These are phyloP conservation scores for Trichopria drosophilae DNA, from an alignment of 2,888 invertebrate species.

Conservation along the genomic window DNA sequence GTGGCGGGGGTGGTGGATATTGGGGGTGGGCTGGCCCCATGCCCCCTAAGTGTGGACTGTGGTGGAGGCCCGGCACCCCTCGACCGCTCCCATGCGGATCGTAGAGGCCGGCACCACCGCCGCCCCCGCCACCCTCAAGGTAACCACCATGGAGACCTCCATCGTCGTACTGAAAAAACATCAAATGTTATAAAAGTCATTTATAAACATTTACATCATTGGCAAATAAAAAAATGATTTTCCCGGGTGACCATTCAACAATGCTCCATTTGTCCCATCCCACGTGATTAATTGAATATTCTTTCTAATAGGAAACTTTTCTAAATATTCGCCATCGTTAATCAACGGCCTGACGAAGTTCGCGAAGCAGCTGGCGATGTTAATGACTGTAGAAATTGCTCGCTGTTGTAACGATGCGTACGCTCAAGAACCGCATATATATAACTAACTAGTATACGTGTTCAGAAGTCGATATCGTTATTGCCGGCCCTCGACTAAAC, in stretches of 20 bases:
- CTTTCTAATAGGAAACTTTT: no score
- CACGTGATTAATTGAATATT: no score
- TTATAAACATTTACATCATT: background rate
- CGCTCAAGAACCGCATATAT: no score
- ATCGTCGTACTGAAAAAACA: conserved; percentile 84
- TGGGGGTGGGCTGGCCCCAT: conserved; percentile 59
- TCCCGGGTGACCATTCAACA: background rate
- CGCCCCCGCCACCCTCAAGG: conserved; percentile 71
- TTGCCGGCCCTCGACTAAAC: no score
- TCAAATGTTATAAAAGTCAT: no score
- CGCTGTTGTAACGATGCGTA: no score
- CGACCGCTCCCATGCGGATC: conserved; percentile 73
- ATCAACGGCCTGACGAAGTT: conserved; percentile 4
- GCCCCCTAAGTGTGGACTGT: conserved; percentile 65
- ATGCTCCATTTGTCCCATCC: no score
- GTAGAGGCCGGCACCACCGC: conserved; percentile 70
- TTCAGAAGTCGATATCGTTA: no score
- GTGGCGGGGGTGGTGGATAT: conserved; percentile 74
- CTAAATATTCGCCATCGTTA: no score
- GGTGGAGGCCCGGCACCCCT: conserved; percentile 64
- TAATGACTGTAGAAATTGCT: conserved; percentile 22
- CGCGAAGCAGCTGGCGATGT: conserved; percentile 18
- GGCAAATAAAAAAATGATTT: background rate
- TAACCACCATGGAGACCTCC: conserved; percentile 85
- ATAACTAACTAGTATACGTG: no score